Base-by-base conservation (phyloP, 2,888 invertebrate species). In the Lingula anatina region DNA sequence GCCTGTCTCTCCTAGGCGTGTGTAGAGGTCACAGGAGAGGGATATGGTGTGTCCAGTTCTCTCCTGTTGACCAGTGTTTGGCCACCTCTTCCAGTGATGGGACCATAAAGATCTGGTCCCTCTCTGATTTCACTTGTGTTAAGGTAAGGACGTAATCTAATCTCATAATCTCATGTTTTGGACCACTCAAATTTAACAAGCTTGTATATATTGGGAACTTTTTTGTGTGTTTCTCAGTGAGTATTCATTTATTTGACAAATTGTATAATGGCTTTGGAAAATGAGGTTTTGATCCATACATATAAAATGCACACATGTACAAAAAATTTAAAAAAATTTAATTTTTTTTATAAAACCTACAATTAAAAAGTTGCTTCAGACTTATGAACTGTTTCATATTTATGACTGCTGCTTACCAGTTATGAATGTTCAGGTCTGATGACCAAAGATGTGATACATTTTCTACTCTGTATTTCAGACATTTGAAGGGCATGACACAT, bases 41-140 rank as follows among this genome's bases (percentile, higher is more conserved):
- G n/a, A 86, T 99, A 27, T 97, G 96, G 93, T 89, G 88, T 75
- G 87, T 89, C 0, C 83, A 86, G 69, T 99, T 99, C 80, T 95
- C 97, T 0, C 89, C 93, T 0, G 84, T 88, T n/a, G 95, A 96
- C 79, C 90, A 72, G 72, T 59, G 65, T 28, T 76, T 93, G 2
- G 79, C 89, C 12, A 90, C 93, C 4, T 85, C 89, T 15, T 94
- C 95, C 5, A 90, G 90, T 15, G 96, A 96, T 78, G 86, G 88
- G 57, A 86, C 87, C 2, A 82, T 96, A 31, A 92, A 89, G 71
- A 78, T 96, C 26, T 96, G 95, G 95, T 88, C 90, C 1, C 79
- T 95, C 46, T 79, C 83, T 3, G 89, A 90, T 64, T 83, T 90
- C 52, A 84, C 83, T 48, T 95, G 94, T 75, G 80, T 94, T 20